Conservation (phyloP, 2,888 invertebrate genomes). For the Mythimna impura region DNA sequence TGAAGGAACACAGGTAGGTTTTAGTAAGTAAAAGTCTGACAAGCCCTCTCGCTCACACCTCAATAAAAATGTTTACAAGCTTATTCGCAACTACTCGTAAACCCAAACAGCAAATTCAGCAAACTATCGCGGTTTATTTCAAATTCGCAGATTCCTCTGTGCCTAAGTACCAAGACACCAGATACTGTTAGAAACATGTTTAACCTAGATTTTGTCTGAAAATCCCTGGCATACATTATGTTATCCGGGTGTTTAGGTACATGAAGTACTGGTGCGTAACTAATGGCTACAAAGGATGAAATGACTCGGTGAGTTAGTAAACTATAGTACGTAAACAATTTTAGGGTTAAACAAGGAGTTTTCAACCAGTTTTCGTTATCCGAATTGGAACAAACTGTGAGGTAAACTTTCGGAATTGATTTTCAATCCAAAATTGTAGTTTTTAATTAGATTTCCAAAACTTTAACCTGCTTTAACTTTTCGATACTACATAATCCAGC, state of each 20-base stretch:
- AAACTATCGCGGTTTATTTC: constrained; percentile 7
- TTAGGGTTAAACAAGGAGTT: background rate
- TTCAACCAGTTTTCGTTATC: background rate
- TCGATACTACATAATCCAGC: background rate
- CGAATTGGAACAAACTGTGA: background rate
- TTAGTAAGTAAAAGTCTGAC: no score
- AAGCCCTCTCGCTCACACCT: no score
- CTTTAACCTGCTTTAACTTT: background rate
- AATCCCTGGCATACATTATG: constrained; percentile 56
- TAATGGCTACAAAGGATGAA: constrained; percentile 24
- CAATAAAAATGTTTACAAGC: background rate
- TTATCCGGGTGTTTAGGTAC: constrained; percentile 67
- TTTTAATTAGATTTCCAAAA: background rate
- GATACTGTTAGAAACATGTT: constrained; percentile 47
- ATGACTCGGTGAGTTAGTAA: constrained; percentile 18
- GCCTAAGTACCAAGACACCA: constrained; percentile 71
- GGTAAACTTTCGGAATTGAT: constrained; percentile 7
- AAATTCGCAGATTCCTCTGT: constrained; percentile 37
- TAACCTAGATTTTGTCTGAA: constrained; percentile 60
- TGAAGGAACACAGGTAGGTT: no score
- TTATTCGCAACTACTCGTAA: background rate
- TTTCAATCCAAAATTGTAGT: background rate
- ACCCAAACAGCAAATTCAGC: background rate
- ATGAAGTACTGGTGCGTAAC: constrained; percentile 37
- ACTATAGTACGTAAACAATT: constrained; percentile 11